Evolutionary conservation across 2,797 vertebrate species (phyloP).

Genomic region (Myoxocephalus aenaeus): DNA sequence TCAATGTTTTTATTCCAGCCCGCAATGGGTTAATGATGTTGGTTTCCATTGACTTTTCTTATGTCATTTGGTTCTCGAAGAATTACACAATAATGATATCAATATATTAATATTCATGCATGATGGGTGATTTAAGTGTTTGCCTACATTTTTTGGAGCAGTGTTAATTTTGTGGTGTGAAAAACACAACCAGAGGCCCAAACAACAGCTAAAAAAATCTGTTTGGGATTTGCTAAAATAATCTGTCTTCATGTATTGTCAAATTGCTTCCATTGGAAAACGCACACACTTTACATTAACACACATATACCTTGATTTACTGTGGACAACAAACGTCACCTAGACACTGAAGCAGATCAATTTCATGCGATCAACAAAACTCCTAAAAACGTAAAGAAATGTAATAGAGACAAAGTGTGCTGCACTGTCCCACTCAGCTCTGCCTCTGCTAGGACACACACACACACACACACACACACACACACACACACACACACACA

Average conservation of each 20-base stretch:
- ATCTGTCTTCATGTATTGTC: no score
- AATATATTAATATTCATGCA: not conserved
- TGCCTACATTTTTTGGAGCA: no score
- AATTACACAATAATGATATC: not conserved
- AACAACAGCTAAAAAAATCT: no score
- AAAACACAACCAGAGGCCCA: no score
- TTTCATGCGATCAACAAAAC: conserved; percentile 14
- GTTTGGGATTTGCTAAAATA: no score
- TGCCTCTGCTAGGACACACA: not conserved
- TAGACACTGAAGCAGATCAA: conserved; percentile 1
- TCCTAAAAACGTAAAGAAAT: not conserved
- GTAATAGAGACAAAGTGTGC: conserved; percentile 19
- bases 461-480: not conserved
- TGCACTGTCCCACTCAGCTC: not conserved
- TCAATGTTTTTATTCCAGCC: no score
- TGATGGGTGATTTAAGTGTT: no score
- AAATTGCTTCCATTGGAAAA: not conserved
- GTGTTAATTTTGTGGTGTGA: no score
- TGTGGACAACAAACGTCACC: not conserved
- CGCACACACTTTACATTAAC: not conserved
- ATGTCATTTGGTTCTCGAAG: no score
- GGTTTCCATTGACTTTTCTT: no score
- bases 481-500: conserved; percentile 1
- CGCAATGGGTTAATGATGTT: no score
- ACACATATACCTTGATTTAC: not conserved